Conservation (phyloP, 2,113 vertebrate species). For the Talpa occidentalis region DNA sequence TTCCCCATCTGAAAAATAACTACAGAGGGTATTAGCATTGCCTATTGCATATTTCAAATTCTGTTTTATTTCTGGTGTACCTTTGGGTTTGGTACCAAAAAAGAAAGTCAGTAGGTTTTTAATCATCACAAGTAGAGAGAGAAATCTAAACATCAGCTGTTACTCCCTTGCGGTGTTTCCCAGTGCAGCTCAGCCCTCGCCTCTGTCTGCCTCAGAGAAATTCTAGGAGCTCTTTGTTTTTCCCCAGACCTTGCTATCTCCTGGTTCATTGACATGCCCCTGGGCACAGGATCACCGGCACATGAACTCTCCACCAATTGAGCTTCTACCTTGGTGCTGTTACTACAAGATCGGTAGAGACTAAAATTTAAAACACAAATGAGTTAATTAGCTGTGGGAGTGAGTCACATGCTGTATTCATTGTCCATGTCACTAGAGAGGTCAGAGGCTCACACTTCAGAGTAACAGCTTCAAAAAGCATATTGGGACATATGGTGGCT, state of each 20-base stretch:
- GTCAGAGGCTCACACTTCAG: not conserved
- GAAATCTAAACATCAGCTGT: not conserved
- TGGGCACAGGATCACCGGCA: fast-evolving
- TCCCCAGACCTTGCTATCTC: not conserved
- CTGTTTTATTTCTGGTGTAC: not conserved
- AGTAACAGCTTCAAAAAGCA: not conserved
- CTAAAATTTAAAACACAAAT: not conserved
- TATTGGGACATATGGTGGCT: not conserved
- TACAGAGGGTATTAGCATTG: constrained; percentile 10
- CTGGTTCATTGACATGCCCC: not conserved
- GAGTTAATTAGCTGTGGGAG: not conserved
- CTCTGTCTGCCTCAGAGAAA: not conserved
- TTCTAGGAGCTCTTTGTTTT: not conserved
- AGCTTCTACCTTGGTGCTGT: not conserved
- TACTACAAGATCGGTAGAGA: not conserved
- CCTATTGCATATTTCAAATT: not conserved
- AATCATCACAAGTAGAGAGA: not conserved
- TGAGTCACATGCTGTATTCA: fast-evolving
- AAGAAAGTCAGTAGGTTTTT: not conserved
- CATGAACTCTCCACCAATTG: fast-evolving
- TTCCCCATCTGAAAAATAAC: constrained; percentile 49
- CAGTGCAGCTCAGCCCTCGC: too few relatives aligned
- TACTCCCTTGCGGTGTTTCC: not conserved
- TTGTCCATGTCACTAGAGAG: not conserved
- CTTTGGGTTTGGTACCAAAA: not conserved